Evolutionary conservation across 2,888 invertebrate species (phyloP), one percentile per base, ranked within the genome.

Genomic region (Stenoptilia bipunctidactyla): DNA sequence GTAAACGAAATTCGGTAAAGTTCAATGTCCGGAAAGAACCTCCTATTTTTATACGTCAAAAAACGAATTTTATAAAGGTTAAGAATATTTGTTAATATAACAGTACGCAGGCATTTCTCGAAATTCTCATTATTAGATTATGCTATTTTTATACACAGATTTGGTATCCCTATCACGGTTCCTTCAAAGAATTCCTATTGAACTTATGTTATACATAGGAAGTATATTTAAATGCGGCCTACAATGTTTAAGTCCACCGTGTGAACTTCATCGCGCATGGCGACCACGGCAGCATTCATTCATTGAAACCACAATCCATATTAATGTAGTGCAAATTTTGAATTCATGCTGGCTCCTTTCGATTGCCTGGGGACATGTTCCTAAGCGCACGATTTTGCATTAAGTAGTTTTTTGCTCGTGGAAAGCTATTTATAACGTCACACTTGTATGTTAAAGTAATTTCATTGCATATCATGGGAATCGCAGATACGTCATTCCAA

Each of bases 281-380:
- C 74, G 66, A 71, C 75, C 82, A 77, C 80, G 77, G 46, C 66
- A 53, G 64, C 75, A 74, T 76, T 77, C 82, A 80, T 83, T 83
- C 83, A 83, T 80, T 77, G 82, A 79, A 82, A 77, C 77, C 62
- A 70, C 80, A 66, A 80, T 82, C 77, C 80, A 83, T 83, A 82
- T 80, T 82, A 80, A 83, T 83, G 82, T 73, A 77, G 74, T 76
- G 77, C 82, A 80, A 79, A 83, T 80, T 83, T 83, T 68, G 66
- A 77, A 83, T 83, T 83, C 83, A 82, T 66, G 69, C 63, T 68
- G 71, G 58, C 74, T 62, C 71, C 73, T 62, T 69, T 73, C 71
- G 71, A 77, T 77, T 67, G 70, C 69, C 58, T 66, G 58, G 65
- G 58, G 53, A 62, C 66, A 61, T 77, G 75, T 77, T 70, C 53